Evolutionary conservation across 2,888 invertebrate species (phyloP).

Genomic region (Ethmia dodecea): DNA sequence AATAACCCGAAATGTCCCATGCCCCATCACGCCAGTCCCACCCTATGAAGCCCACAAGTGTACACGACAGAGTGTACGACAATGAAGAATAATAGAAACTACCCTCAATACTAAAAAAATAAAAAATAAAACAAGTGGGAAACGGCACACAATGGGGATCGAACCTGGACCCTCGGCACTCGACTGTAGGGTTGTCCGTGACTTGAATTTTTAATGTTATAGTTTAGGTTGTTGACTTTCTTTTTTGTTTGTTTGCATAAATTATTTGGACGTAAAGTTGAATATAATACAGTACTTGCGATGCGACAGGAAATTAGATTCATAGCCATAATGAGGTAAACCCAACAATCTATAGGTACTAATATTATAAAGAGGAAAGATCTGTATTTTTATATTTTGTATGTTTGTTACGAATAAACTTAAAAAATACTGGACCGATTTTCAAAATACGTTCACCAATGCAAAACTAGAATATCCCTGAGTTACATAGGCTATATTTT

Average conservation of each 20-base stretch:
- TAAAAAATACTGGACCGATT: no score
- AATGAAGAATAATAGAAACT: slow-evolving; percentile 71
- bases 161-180: slow-evolving; percentile 53
- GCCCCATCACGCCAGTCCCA: slow-evolving; percentile 11
- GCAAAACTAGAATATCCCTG: no score
- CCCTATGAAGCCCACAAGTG: slow-evolving; percentile 39
- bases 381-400: no score
- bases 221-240: slow-evolving; percentile 27
- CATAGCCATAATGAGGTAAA: no score
- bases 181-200: slow-evolving; percentile 64
- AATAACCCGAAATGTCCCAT: slow-evolving; percentile 41
- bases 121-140: slow-evolving; percentile 58
- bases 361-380: no score
- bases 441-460: no score
- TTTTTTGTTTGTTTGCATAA: slow-evolving; percentile 17
- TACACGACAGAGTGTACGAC: slow-evolving; percentile 58
- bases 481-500: no score
- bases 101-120: slow-evolving; percentile 59
- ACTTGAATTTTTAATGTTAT: slow-evolving; percentile 48
- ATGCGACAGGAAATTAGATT: no score
- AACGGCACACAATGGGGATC: slow-evolving; percentile 59
- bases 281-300: no score
- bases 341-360: no score
- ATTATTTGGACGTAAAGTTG: slow-evolving; percentile 7
- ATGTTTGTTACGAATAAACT: no score